Percentiles rank a stretch among this genome's conserved stretches.
These are phyloP conservation scores for Carassius auratus DNA, from an alignment of 2,113 vertebrate species.

Conservation along the genomic window DNA sequence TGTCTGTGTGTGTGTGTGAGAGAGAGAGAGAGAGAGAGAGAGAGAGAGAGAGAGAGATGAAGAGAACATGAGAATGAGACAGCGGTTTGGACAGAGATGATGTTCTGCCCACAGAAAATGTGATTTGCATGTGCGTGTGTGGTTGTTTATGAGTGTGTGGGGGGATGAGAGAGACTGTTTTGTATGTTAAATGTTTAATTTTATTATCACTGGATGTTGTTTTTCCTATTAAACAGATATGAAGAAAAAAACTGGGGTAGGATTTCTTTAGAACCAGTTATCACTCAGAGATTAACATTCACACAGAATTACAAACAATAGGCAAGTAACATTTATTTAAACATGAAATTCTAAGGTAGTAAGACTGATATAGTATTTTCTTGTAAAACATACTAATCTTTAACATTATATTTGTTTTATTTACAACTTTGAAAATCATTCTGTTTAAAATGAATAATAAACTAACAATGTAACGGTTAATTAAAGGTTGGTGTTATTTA, in stretches of 20 bases:
- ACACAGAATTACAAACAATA: too few species aligned
- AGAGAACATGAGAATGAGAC: slow-evolving; percentile 16
- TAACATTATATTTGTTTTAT: background rate
- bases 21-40: background rate
- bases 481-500: background rate
- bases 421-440: background rate
- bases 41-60: background rate
- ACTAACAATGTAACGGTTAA: background rate
- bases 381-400: too few species aligned
- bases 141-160: slow-evolving; percentile 5
- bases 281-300: background rate
- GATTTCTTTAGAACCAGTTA: background rate
- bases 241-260: background rate
- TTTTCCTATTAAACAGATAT: background rate
- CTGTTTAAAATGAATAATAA: background rate
- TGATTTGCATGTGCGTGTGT: slow-evolving; percentile 14
- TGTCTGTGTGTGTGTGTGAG: background rate
- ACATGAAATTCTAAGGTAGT: too few species aligned
- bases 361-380: too few species aligned
- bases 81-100: background rate
- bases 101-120: slow-evolving; percentile 15
- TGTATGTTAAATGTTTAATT: background rate
- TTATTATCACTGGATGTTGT: background rate
- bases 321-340: too few species aligned
- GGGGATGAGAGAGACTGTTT: background rate